Conservation (phyloP, 2,888 invertebrate species). For the Cremastinae sp. region DNA sequence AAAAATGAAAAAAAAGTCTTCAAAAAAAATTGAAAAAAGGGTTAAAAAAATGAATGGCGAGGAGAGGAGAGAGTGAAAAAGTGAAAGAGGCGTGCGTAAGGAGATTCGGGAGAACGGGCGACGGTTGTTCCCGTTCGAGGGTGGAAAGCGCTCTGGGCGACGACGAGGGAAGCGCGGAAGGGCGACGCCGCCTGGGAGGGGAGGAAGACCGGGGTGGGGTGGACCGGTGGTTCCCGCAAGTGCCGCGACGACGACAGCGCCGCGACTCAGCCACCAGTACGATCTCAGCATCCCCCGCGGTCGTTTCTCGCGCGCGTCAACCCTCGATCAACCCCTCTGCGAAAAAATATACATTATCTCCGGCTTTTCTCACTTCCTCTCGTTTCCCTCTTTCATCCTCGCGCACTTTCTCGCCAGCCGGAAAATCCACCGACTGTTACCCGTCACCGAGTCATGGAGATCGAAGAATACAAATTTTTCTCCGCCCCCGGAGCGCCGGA, state of each 20-base stretch:
- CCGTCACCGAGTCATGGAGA: no score
- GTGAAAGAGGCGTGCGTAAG: slow-evolving; percentile 37
- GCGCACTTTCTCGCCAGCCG: no score
- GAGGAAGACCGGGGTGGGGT: slow-evolving; percentile 59
- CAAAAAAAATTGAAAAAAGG: no score
- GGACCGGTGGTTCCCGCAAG: slow-evolving; percentile 67
- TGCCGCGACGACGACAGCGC: slow-evolving; percentile 76
- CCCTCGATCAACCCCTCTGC: slow-evolving; percentile 44
- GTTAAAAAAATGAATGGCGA: not conserved
- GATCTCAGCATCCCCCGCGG: slow-evolving; percentile 78
- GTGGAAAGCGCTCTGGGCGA: slow-evolving; percentile 27
- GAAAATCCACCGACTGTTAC: no score
- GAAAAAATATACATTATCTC: slow-evolving; percentile 18
- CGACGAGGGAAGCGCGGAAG: slow-evolving; percentile 5
- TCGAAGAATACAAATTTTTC: no score
- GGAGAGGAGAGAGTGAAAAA: not conserved
- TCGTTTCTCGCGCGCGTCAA: slow-evolving; percentile 74
- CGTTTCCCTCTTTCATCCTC: no score
- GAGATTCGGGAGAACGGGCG: slow-evolving; percentile 56
- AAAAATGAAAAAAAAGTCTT: no score
- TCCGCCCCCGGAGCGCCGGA: no score
- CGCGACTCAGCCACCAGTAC: slow-evolving; percentile 77
- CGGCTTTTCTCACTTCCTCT: no score
- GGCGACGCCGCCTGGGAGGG: slow-evolving; percentile 50
- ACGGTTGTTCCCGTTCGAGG: slow-evolving; percentile 52